Conservation (phyloP, 2,888 invertebrate species). For the Pseudanteris insignis region DNA sequence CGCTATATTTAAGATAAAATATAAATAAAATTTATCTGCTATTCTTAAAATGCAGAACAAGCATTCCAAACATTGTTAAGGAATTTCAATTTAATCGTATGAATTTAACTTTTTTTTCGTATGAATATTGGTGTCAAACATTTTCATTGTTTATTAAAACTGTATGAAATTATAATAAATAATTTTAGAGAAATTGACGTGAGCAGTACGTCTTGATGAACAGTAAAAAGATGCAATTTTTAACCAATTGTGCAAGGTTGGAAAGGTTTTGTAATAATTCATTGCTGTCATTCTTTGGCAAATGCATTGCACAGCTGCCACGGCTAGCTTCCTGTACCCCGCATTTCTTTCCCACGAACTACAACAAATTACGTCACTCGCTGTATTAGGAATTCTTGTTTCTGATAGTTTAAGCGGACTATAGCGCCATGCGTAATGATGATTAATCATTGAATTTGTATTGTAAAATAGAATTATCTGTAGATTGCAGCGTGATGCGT, state of each 20-base stretch:
- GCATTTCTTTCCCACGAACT: constrained; percentile 40
- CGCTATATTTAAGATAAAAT: too few relatives aligned
- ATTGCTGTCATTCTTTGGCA: constrained; percentile 35
- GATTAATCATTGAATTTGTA: constrained; percentile 34
- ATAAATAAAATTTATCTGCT: too few relatives aligned
- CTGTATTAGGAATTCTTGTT: constrained; percentile 26
- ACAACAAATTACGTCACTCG: constrained; percentile 37
- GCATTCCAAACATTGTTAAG: too few relatives aligned
- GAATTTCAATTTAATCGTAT: too few relatives aligned
- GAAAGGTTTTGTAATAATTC: constrained; percentile 30
- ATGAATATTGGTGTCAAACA: too few relatives aligned
- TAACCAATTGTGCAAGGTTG: constrained; percentile 30
- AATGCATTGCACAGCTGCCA: constrained; percentile 32
- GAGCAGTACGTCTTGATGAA: too few relatives aligned
- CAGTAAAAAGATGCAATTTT: constrained; percentile 12
- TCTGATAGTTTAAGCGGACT: constrained; percentile 22
- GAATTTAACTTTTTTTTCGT: too few relatives aligned
- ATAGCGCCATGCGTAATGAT: constrained; percentile 10
- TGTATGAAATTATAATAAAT: too few relatives aligned
- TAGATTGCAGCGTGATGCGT: constrained; percentile 8
- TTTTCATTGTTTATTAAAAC: too few relatives aligned
- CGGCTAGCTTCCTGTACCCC: constrained; percentile 35
- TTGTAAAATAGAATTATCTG: constrained; percentile 28
- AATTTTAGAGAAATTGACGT: too few relatives aligned
- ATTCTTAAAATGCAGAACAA: too few relatives aligned